Evolutionary conservation across 2,797 vertebrate genomes (phyloP).

Genomic region (Tarsius wallacei): DNA sequence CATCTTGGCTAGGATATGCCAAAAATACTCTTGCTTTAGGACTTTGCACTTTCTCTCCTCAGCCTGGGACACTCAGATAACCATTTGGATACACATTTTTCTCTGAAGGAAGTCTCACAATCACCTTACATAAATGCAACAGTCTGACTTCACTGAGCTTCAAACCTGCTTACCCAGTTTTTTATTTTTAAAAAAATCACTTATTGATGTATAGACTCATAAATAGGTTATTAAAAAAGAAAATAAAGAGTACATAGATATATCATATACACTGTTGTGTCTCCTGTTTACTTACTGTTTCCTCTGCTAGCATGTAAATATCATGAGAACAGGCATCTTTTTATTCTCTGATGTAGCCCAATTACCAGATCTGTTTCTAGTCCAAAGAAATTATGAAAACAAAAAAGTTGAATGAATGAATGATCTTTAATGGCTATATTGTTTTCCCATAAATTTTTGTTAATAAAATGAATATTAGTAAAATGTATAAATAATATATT

Average conservation of each 20-base stretch:
- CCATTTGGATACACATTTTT: background rate
- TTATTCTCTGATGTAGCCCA: background rate
- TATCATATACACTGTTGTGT: background rate
- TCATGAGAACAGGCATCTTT: background rate
- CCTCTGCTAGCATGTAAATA: background rate
- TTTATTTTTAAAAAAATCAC: background rate
- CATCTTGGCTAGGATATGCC: accelerated
- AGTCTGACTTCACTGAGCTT: background rate
- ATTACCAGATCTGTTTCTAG: background rate
- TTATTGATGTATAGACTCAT: background rate
- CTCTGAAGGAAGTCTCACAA: background rate
- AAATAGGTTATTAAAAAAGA: background rate
- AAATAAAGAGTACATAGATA: background rate
- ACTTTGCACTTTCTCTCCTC: background rate
- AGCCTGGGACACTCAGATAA: background rate
- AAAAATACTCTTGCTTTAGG: background rate
- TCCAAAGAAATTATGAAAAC: background rate
- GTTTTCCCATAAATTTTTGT: background rate
- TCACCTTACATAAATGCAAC: background rate
- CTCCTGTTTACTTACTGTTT: background rate
- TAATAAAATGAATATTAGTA: background rate
- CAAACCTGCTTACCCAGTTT: background rate
- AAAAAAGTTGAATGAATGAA: background rate
- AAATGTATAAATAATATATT: background rate
- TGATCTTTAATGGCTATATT: background rate